Conservation (phyloP, 2,797 vertebrate genomes). For the Tenualosa thibaudeaui region DNA sequence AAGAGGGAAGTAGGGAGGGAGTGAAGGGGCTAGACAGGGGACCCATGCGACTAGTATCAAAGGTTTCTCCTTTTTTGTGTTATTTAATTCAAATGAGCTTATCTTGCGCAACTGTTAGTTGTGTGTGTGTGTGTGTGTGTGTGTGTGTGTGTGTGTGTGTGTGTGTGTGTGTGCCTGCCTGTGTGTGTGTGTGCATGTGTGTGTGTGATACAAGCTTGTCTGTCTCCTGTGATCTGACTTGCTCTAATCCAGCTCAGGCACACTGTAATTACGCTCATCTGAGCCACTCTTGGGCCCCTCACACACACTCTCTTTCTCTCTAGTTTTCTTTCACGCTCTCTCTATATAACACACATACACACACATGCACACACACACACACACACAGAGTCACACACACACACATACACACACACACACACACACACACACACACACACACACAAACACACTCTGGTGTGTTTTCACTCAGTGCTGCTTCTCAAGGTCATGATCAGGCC, state of each 20-base stretch:
- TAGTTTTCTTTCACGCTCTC: background rate
- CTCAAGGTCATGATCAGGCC: slow-evolving; percentile 62
- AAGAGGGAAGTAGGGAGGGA: background rate
- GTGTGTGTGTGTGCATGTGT: slow-evolving; percentile 44
- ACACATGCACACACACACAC: slow-evolving; percentile 1
- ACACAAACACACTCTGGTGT: background rate
- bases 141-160: slow-evolving; percentile 47
- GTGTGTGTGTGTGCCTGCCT: slow-evolving; percentile 55
- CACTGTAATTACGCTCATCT: slow-evolving; percentile 66
- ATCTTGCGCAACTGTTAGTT: background rate
- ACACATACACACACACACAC: background rate
- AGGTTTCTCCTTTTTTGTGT: slow-evolving; percentile 7
- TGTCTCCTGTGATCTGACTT: slow-evolving; percentile 62
- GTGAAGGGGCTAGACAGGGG: background rate
- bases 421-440: slow-evolving; percentile 28
- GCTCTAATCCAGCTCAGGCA: slow-evolving; percentile 72
- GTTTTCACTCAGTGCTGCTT: slow-evolving; percentile 53
- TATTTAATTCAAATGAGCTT: slow-evolving; percentile 17
- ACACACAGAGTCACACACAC: background rate
- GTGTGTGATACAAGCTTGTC: slow-evolving; percentile 60
- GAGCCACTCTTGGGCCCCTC: slow-evolving; percentile 48
- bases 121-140: slow-evolving; percentile 18
- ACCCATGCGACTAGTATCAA: background rate
- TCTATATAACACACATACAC: background rate
- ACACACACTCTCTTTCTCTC: background rate